A percentile compares a stretch with the other conserved stretches of the same genome.
These are phyloP conservation scores for Drosophila sucinea DNA, from an alignment of 1,140 invertebrate genomes.

Conservation along the genomic window DNA sequence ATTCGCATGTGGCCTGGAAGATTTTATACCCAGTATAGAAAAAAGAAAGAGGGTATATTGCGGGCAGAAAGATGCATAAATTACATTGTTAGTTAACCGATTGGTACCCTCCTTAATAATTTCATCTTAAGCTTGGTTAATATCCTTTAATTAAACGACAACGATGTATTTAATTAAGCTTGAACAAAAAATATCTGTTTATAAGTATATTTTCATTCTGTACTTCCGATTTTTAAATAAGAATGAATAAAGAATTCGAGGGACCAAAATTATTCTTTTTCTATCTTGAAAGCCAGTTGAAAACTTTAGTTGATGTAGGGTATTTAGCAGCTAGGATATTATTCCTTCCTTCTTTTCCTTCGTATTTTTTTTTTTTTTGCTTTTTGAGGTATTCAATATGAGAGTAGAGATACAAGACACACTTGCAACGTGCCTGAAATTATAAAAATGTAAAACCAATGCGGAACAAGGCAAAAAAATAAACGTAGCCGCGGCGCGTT, in stretches of 20 bases:
- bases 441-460: conserved; percentile 75
- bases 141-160: too few relatives aligned
- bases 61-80: too few relatives aligned
- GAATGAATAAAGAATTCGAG: too few relatives aligned
- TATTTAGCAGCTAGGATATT: neutral
- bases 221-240: too few relatives aligned
- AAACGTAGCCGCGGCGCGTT: conserved; percentile 30
- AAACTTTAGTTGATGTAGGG: neutral
- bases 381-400: conserved; percentile 21
- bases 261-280: too few relatives aligned
- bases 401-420: conserved; percentile 35
- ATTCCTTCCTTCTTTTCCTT: neutral
- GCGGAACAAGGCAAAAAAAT: conserved; percentile 52
- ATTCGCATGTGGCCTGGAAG: conserved; percentile 54
- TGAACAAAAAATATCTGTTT: too few relatives aligned
- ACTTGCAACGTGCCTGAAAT: conserved; percentile 75
- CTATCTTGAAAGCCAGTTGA: too few relatives aligned
- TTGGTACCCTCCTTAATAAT: too few relatives aligned
- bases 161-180: too few relatives aligned
- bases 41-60: neutral
- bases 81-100: too few relatives aligned
- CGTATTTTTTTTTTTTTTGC: neutral
- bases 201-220: too few relatives aligned
- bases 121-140: too few relatives aligned
- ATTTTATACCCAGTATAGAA: conserved; percentile 30